Evolutionary conservation across 2,888 invertebrate genomes (phyloP).

Genomic region (Caenorhabditis sulstoni): DNA sequence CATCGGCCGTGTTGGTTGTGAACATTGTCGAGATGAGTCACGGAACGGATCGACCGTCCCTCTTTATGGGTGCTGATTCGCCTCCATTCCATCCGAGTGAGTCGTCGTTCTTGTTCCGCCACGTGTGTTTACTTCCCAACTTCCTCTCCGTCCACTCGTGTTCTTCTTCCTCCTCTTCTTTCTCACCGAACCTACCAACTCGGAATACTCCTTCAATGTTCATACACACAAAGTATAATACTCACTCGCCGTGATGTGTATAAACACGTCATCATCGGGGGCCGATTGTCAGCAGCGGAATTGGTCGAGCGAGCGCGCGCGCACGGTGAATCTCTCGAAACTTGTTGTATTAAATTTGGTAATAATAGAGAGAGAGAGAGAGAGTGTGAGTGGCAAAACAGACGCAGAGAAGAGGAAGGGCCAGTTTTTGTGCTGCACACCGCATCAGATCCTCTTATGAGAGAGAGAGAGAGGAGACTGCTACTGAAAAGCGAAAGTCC

Average conservation of each 20-base stretch:
- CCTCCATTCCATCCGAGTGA: no score
- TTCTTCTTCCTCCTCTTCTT: background rate
- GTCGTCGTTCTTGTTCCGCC: slow-evolving; percentile 12
- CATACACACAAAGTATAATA: slow-evolving; percentile 30
- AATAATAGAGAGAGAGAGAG: slow-evolving; percentile 22
- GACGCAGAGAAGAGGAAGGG: slow-evolving; percentile 17
- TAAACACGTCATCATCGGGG: slow-evolving; percentile 26
- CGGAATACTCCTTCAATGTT: background rate
- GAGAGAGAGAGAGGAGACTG: no score
- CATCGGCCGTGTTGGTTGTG: no score
- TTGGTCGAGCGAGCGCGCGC: slow-evolving; percentile 2
- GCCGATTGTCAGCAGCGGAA: background rate
- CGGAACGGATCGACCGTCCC: no score
- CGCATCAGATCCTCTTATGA: slow-evolving; percentile 42
- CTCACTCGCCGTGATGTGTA: slow-evolving; percentile 22
- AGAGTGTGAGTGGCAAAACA: no score
- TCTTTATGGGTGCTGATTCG: no score
- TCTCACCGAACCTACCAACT: no score
- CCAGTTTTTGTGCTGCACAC: slow-evolving; percentile 44
- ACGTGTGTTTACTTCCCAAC: slow-evolving; percentile 11
- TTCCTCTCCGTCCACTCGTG: slow-evolving; percentile 40
- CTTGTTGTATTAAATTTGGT: slow-evolving; percentile 54
- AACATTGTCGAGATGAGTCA: no score
- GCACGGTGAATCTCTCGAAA: slow-evolving; percentile 34
- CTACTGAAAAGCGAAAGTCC: slow-evolving; percentile 48